Conservation (phyloP, 1,140 invertebrate species). For the Belonocnema kinseyi region DNA sequence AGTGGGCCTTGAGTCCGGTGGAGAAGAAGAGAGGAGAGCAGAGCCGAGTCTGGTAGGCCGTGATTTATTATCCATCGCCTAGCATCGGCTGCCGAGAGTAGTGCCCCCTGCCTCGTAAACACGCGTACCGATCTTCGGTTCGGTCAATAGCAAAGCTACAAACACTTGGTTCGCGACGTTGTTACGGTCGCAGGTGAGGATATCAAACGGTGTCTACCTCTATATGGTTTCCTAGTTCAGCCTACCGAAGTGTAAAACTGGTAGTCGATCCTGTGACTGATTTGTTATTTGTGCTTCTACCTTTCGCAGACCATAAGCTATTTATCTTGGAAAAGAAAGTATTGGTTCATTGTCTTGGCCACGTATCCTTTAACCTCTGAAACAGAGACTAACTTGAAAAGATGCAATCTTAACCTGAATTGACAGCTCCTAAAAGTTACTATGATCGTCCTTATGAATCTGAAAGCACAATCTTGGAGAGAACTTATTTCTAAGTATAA, state of each 20-base stretch:
- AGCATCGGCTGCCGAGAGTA: conserved; percentile 28
- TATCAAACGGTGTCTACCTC: not conserved
- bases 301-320: no score
- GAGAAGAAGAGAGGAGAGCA: conserved; percentile 13
- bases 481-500: no score
- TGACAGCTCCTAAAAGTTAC: no score
- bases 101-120: conserved; percentile 33
- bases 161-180: conserved; percentile 32
- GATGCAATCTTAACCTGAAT: no score
- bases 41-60: conserved; percentile 12
- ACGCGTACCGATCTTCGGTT: conserved; percentile 33
- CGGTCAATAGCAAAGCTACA: not conserved
- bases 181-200: conserved; percentile 27
- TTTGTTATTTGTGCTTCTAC: not conserved
- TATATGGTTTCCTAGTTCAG: not conserved
- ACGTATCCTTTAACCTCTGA: not conserved
- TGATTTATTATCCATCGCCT: conserved; percentile 37
- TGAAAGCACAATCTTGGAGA: no score
- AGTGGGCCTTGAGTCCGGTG: conserved; percentile 23
- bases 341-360: not conserved
- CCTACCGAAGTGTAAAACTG: conserved; percentile 14
- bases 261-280: conserved; percentile 14
- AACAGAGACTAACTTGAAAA: not conserved
- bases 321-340: not conserved
- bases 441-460: no score